A percentile compares a stretch with the other conserved stretches of the same genome.
phyloP scores from a whole-genome alignment of 1,140 invertebrate species.

The Pogonomyrmex barbatus region DNA sequence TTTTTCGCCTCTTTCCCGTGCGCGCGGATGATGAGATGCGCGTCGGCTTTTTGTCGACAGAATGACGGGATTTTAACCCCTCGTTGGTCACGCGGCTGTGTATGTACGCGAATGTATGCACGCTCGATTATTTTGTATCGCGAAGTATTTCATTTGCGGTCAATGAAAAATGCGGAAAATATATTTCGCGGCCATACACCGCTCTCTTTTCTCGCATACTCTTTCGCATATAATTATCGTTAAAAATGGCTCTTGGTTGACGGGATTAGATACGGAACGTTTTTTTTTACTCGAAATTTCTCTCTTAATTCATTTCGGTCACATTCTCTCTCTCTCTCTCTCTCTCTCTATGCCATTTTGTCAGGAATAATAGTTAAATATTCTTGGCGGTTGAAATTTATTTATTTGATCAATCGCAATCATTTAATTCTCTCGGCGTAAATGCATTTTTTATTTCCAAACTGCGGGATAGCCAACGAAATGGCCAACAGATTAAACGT shows the following conservation, averaged over 20 bases:
- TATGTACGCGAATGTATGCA: conserved; percentile 1
- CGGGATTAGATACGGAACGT: not conserved
- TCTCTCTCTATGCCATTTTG: not conserved
- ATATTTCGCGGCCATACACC: not conserved
- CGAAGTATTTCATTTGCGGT: conserved; percentile 3
- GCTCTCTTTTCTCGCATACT: not conserved
- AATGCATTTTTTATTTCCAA: conserved; percentile 7
- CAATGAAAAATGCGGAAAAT: conserved; percentile 22
- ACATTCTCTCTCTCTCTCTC: not conserved
- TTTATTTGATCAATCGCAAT: not conserved
- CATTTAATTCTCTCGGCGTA: not conserved
- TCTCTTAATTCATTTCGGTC: not conserved
- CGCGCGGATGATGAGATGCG: conserved; percentile 30
- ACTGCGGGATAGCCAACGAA: not conserved
- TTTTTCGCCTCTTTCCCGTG: conserved; percentile 37
- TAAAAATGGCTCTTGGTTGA: not conserved
- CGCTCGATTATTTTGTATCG: conserved; percentile 49
- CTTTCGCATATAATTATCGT: not conserved
- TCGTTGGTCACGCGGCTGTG: conserved; percentile 1
- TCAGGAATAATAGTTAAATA: not conserved
- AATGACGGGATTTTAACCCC: conserved; percentile 39
- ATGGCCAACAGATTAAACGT: conserved; percentile 37
- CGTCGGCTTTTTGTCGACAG: conserved; percentile 17
- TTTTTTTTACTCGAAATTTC: not conserved
- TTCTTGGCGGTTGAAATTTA: not conserved